Percentiles rank a stretch among this genome's conserved stretches.
These are phyloP conservation scores for Penaeus chinensis DNA, from an alignment of 1,140 invertebrate genomes.

Conservation along the genomic window DNA sequence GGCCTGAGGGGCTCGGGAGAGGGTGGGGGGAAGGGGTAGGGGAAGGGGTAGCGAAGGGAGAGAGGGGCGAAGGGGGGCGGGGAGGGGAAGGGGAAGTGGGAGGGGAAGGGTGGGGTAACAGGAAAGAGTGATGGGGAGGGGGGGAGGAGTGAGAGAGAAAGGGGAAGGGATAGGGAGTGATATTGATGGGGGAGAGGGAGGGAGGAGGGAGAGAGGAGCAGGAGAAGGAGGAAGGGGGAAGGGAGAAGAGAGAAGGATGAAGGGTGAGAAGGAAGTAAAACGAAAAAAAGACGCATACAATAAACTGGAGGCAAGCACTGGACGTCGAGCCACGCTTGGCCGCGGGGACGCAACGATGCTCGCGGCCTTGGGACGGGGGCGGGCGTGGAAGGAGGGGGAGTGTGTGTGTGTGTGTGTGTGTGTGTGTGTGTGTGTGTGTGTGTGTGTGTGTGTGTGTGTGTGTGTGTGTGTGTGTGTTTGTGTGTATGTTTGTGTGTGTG, in stretches of 20 bases:
- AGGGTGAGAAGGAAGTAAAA: background rate
- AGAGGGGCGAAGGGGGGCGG: background rate
- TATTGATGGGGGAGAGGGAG: too few species aligned
- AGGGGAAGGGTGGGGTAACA: background rate
- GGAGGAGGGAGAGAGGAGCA: background rate
- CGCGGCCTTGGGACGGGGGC: too few species aligned
- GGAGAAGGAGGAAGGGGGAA: background rate
- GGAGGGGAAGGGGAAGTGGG: background rate
- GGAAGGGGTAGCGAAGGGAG: too few species aligned
- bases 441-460: slow-evolving; percentile 14
- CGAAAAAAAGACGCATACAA: background rate
- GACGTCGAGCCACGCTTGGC: too few species aligned
- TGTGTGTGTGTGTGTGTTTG: slow-evolving; percentile 19
- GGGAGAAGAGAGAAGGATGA: background rate
- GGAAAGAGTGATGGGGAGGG: background rate
- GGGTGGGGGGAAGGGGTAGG: too few species aligned
- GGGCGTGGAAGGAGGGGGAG: too few species aligned
- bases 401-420: too few species aligned
- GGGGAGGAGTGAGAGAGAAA: background rate
- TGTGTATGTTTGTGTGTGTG: slow-evolving; percentile 19
- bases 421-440: too few species aligned
- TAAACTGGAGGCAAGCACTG: too few species aligned
- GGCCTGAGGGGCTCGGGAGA: too few species aligned
- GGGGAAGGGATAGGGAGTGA: background rate
- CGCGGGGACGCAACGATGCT: too few species aligned